Evolutionary conservation across 2,797 vertebrate species (phyloP).

Genomic region (Paratrypauchen microcephalus): DNA sequence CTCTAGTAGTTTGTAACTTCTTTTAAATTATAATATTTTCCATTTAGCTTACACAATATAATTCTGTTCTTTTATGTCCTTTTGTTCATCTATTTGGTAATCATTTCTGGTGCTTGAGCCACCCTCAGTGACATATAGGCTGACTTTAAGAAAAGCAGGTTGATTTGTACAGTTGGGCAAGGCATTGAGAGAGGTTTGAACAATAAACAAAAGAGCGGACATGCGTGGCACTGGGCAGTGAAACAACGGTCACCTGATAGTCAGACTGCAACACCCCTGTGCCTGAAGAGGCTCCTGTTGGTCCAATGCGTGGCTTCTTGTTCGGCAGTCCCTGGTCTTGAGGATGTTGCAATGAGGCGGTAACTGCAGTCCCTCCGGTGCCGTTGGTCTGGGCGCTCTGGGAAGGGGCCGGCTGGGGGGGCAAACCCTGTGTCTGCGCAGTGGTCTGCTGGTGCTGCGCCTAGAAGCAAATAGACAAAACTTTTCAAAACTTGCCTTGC

Average conservation of each 20-base stretch:
- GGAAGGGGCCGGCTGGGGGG: slow-evolving; percentile 79
- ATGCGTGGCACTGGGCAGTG: not conserved
- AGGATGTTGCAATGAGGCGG: slow-evolving; percentile 82
- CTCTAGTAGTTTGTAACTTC: not conserved
- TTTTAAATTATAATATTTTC: not conserved
- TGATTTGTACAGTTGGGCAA: not conserved
- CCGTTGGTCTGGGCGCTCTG: slow-evolving; percentile 93
- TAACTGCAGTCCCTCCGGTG: slow-evolving; percentile 70
- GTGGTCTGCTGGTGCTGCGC: slow-evolving; percentile 71
- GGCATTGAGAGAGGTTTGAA: not conserved
- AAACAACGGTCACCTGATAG: slow-evolving; percentile 86
- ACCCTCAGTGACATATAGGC: not conserved
- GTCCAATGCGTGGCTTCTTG: slow-evolving; percentile 94
- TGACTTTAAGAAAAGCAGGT: not conserved
- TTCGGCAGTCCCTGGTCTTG: slow-evolving; percentile 91
- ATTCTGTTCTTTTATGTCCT: no score
- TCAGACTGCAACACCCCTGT: slow-evolving; percentile 89
- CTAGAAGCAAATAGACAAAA: slow-evolving; percentile 40
- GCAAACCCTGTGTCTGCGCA: slow-evolving; percentile 77
- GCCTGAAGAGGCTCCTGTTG: slow-evolving; percentile 87
- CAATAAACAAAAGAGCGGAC: not conserved
- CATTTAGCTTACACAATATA: not conserved
- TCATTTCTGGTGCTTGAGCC: not conserved
- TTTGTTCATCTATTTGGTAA: not conserved
- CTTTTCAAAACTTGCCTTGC: not conserved